Percentiles rank a stretch among this genome's conserved stretches.
phyloP scores from a whole-genome alignment of 2,113 vertebrate genomes.

The Amphiprion percula region DNA sequence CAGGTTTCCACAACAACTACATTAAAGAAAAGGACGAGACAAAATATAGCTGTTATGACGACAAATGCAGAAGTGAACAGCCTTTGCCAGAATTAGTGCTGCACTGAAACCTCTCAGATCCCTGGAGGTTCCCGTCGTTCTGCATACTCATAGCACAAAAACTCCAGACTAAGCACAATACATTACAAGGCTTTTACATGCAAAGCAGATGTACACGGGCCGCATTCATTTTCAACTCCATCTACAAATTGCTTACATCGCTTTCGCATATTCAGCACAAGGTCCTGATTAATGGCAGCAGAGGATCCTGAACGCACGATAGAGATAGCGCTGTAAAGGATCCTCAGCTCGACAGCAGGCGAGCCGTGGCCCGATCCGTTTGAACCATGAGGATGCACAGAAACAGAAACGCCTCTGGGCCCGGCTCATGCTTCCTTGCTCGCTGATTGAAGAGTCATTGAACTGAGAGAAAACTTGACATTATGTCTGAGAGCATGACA shows the following conservation, averaged over 20 bases:
- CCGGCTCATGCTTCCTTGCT: slow-evolving; percentile 35
- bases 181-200: slow-evolving; percentile 35
- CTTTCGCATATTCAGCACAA: slow-evolving; percentile 15
- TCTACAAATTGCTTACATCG: slow-evolving; percentile 48
- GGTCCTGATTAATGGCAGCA: slow-evolving; percentile 39
- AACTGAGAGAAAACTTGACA: slow-evolving; percentile 57
- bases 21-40: neutral
- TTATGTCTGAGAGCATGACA: slow-evolving; percentile 41
- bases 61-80: slow-evolving; percentile 20
- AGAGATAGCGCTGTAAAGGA: neutral
- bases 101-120: slow-evolving; percentile 31
- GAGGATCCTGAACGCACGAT: neutral
- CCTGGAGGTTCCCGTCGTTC: slow-evolving; percentile 40
- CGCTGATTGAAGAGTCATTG: slow-evolving; percentile 39
- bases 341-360: slow-evolving; percentile 23
- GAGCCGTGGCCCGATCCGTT: neutral
- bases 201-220: slow-evolving; percentile 36
- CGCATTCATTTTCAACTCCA: slow-evolving; percentile 47
- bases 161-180: slow-evolving; percentile 50
- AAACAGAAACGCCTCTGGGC: slow-evolving; percentile 18
- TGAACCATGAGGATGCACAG: slow-evolving; percentile 14
- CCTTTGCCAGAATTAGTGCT: slow-evolving; percentile 21
- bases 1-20: neutral
- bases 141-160: slow-evolving; percentile 50
- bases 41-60: slow-evolving; percentile 1